Evolutionary conservation across 2,888 invertebrate genomes (phyloP).

Genomic region (Cheilosia pagana): DNA sequence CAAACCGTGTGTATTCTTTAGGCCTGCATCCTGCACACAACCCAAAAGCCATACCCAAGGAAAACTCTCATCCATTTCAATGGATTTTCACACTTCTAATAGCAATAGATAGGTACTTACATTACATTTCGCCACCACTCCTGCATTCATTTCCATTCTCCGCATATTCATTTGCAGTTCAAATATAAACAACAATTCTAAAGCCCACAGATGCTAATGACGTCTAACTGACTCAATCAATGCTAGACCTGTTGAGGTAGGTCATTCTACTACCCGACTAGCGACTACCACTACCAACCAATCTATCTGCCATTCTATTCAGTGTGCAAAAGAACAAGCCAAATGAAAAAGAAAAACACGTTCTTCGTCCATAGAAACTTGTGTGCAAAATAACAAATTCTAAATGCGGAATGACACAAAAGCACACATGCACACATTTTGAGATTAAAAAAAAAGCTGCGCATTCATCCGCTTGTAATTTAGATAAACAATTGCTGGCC

Average conservation of each 20-base stretch:
- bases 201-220: constrained; percentile 68
- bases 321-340: constrained; percentile 4
- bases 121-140: not conserved
- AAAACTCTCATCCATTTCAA: constrained; percentile 4
- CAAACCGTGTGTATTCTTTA: too few species aligned
- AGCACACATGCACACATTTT: constrained; percentile 32
- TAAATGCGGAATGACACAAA: constrained; percentile 66
- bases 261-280: constrained; percentile 51
- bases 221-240: constrained; percentile 68
- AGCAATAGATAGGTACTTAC: not conserved
- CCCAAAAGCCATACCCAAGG: too few species aligned
- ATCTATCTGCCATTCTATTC: constrained; percentile 38
- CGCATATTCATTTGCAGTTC: constrained; percentile 55
- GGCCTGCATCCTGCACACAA: too few species aligned
- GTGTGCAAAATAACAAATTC: constrained; percentile 60
- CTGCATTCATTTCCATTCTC: constrained; percentile 21
- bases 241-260: constrained; percentile 75
- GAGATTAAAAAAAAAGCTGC: constrained; percentile 42
- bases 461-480: constrained; percentile 71
- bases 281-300: constrained; percentile 21
- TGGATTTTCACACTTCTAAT: constrained; percentile 13
- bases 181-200: constrained; percentile 37
- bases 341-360: constrained; percentile 32
- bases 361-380: constrained; percentile 47
- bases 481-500: constrained; percentile 66